Conservation (phyloP, 2,113 vertebrate genomes). For the Laticauda colubrina region DNA sequence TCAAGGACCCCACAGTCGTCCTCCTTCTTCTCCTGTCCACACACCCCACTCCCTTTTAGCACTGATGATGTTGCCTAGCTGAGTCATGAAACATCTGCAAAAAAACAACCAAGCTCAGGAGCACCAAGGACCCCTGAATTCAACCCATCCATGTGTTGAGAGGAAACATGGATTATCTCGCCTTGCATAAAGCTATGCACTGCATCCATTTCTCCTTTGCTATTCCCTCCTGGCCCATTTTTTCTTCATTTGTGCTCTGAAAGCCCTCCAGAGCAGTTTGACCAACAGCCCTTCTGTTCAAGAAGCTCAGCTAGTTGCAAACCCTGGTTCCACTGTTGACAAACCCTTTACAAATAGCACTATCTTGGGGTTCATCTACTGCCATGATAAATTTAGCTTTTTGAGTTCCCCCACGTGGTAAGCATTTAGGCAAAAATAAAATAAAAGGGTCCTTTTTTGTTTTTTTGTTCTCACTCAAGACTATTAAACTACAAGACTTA, state of each 20-base stretch:
- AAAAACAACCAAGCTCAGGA: background rate
- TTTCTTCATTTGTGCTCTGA: background rate
- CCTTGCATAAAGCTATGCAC: background rate
- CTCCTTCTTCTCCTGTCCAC: no score
- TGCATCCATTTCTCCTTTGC: background rate
- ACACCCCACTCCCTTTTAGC: no score
- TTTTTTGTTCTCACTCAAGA: background rate
- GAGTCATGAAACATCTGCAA: background rate
- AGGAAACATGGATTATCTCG: background rate
- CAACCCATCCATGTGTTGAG: background rate
- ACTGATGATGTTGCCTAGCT: no score
- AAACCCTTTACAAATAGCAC: background rate
- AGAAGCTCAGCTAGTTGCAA: background rate
- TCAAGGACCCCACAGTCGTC: no score
- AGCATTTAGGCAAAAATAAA: background rate
- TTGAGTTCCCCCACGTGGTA: background rate
- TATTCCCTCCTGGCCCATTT: background rate
- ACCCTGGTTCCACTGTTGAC: background rate
- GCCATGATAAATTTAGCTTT: background rate
- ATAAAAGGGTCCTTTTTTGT: slow-evolving; percentile 21
- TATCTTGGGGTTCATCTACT: background rate
- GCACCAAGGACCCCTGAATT: background rate
- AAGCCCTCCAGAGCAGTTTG: background rate
- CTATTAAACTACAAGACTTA: slow-evolving; percentile 22
- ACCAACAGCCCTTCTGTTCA: background rate